Evolutionary conservation across 2,888 invertebrate species (phyloP).

Genomic region (Stictocephala bisonia): DNA sequence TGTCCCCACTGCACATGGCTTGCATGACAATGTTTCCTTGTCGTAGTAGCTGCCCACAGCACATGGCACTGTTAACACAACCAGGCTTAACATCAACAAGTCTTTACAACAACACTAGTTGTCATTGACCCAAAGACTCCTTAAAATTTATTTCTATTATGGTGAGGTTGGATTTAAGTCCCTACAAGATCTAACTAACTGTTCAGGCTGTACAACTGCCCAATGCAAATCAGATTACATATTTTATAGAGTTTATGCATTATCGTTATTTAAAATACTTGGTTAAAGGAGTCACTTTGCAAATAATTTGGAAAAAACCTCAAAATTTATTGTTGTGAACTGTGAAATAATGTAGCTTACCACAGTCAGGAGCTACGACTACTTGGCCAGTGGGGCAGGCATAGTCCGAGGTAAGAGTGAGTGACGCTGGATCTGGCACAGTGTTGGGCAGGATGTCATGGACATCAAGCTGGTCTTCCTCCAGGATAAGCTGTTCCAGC

Average conservation of each 20-base stretch:
- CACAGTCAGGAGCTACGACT: conserved; percentile 93
- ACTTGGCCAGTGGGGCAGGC: conserved; percentile 95
- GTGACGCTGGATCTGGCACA: conserved; percentile 90
- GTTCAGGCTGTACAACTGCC: too few species aligned
- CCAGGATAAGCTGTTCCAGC: conserved; percentile 89
- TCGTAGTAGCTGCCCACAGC: conserved; percentile 91
- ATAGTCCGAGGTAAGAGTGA: conserved; percentile 89
- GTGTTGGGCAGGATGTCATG: conserved; percentile 94
- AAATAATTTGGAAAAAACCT: neutral
- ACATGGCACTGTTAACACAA: conserved; percentile 89
- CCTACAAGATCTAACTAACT: too few species aligned
- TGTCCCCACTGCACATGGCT: conserved; percentile 86
- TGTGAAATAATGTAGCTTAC: conserved; percentile 70
- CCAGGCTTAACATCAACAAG: too few species aligned
- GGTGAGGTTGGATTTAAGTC: neutral
- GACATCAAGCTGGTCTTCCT: conserved; percentile 94
- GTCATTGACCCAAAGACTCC: too few species aligned
- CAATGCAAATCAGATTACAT: too few species aligned
- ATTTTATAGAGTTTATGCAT: neutral
- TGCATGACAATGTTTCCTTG: conserved; percentile 79
- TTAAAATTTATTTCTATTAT: too few species aligned
- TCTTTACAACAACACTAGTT: too few species aligned
- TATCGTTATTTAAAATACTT: neutral
- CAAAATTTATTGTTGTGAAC: neutral
- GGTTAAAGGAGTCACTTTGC: neutral